These are phyloP conservation scores for Gavialis gangeticus DNA, from an alignment of 2,113 vertebrate species.

Conservation along the genomic window DNA sequence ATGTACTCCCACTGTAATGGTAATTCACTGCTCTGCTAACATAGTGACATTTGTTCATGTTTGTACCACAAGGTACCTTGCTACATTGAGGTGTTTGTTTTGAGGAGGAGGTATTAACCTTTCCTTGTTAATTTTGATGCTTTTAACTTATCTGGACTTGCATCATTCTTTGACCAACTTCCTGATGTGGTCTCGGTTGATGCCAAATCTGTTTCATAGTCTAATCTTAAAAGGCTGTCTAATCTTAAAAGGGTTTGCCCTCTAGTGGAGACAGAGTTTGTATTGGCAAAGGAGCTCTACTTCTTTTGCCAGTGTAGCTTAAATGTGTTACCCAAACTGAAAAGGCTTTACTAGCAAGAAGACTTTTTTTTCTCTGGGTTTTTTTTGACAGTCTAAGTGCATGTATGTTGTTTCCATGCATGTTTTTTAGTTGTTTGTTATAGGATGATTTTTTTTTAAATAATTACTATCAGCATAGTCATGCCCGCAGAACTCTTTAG, in stretches of 20 bases:
- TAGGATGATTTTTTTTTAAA: too few species aligned
- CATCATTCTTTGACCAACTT: not conserved
- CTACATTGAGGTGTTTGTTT: not conserved
- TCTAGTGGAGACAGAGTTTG: not conserved
- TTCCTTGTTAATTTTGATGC: not conserved
- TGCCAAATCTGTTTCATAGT: not conserved
- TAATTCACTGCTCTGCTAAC: not conserved
- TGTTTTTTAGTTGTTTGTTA: too few species aligned
- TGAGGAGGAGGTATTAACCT: not conserved
- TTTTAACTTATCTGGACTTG: not conserved
- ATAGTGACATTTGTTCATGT: too few species aligned
- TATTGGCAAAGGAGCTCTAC: not conserved
- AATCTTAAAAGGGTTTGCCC: not conserved
- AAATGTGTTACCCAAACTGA: too few species aligned
- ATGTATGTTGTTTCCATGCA: too few species aligned
- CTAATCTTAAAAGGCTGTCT: not conserved
- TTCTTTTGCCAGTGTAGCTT: too few species aligned
- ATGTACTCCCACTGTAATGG: not conserved
- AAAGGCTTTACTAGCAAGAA: too few species aligned
- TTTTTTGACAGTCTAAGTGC: too few species aligned
- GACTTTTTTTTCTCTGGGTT: too few species aligned
- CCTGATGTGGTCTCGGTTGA: not conserved
- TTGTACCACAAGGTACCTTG: not conserved
- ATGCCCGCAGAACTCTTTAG: too few species aligned
- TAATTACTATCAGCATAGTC: too few species aligned